These are phyloP conservation scores for Mixornis gularis DNA, from an alignment of 2,113 vertebrate genomes.

Conservation along the genomic window DNA sequence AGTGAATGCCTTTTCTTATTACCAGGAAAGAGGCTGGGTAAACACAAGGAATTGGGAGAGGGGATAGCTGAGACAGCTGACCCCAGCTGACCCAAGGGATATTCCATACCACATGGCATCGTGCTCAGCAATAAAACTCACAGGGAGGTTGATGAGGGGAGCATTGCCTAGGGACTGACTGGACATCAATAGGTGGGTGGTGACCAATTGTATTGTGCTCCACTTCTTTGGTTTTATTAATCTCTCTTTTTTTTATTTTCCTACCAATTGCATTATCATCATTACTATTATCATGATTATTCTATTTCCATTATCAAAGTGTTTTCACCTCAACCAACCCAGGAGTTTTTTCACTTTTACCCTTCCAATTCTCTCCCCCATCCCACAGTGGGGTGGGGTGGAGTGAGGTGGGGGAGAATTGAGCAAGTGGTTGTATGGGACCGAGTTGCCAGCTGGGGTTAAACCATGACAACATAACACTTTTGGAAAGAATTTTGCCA, in stretches of 20 bases:
- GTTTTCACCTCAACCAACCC: background rate
- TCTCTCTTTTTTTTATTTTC: background rate
- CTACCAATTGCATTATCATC: background rate
- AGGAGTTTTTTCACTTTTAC: background rate
- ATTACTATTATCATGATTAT: background rate
- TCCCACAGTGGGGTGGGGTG: background rate
- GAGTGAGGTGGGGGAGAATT: accelerated
- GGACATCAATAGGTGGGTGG: background rate
- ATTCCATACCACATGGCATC: background rate
- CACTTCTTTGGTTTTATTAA: background rate
- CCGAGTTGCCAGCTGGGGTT: background rate
- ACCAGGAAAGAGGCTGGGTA: background rate
- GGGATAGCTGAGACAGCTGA: background rate
- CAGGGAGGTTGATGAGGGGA: accelerated
- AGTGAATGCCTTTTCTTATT: background rate
- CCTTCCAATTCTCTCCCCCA: background rate
- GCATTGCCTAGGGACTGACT: background rate
- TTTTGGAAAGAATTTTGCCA: background rate
- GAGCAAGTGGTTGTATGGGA: background rate
- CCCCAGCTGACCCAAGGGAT: background rate
- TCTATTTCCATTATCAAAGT: background rate
- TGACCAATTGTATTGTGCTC: background rate
- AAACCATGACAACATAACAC: background rate
- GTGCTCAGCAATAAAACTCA: background rate
- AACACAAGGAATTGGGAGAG: background rate